Base-by-base conservation (phyloP, 2,113 vertebrate genomes). In the Penelope pileata region DNA sequence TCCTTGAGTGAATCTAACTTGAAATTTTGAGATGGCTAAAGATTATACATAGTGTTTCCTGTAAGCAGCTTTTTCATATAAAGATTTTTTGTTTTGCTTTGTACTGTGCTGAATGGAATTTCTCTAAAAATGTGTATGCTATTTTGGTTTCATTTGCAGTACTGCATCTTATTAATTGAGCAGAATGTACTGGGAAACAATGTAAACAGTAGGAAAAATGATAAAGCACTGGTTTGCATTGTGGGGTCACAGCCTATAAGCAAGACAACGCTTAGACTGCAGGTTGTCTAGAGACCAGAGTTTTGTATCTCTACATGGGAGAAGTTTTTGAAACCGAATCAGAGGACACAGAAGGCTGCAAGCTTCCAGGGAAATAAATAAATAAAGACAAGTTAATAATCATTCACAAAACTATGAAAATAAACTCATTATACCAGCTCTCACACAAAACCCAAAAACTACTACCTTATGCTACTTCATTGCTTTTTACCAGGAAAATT, bases 11-110 rank as follows among this genome's bases (percentile, higher is more conserved):
- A 93, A 70, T 83, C 42, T 83, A 77, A 63, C 79, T 77, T 40
- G 40, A 95, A 92, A 85, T 75, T 89, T 81, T 88, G 67, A 91
- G 92, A 80, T 17, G 50, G 21, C 17, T 38, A 87, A 83, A 94
- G 81, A 92, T 93, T 94, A 83, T 29, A 47, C 43, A 32, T 2
- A 54, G 29, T 21, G 24, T 54, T 93, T 94, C 90, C 89, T 92
- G 93, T 94, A 91, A 95, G 72, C 36, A 82, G 82, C 18, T 92
- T 22, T 76, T 95, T 95, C 59, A 58, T 24, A 27, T 42, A 62
- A 77, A 66, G 32, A 18, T 42, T 21, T 30, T 83, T 38, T 17
- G 30, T 75, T 42, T 95, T 90, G 23, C 10, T 58, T 77, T 90
- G 16, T 80, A 27, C 22, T 40, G 19, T 80, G 40, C n/a, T 78